Conservation (phyloP, 2,888 invertebrate species). For the Hyppa rectilinea region DNA sequence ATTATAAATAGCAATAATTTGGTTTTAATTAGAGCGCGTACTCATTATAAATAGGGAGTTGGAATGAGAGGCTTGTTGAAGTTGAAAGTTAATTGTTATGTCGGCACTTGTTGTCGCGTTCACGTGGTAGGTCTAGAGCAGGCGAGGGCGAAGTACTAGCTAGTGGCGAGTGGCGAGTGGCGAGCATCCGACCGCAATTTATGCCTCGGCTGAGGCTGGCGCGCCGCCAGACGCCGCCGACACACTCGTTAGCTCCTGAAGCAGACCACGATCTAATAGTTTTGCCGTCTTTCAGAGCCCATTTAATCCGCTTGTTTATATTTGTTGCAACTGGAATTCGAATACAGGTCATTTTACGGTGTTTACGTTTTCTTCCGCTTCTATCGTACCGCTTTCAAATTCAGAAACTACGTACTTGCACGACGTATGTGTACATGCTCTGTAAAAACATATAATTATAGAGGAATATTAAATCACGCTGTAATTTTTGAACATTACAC, state of each 20-base stretch:
- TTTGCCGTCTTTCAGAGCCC: conserved; percentile 80
- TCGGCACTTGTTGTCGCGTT: conserved; percentile 78
- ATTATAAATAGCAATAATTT: conserved; percentile 48
- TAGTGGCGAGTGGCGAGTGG: conserved; percentile 61
- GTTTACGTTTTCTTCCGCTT: conserved; percentile 57
- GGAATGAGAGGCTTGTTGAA: conserved; percentile 32
- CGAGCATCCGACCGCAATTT: conserved; percentile 78
- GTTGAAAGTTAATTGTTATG: conserved; percentile 58
- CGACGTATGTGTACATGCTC: neutral
- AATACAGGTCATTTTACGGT: conserved; percentile 68
- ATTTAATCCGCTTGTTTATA: conserved; percentile 83
- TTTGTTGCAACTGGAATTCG: conserved; percentile 71
- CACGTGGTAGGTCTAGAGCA: conserved; percentile 60
- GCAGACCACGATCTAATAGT: conserved; percentile 83
- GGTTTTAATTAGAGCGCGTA: conserved; percentile 39
- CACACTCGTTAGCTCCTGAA: conserved; percentile 83
- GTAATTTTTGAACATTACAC: neutral
- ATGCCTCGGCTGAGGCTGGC: conserved; percentile 79
- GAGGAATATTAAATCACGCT: neutral
- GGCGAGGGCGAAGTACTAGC: conserved; percentile 56
- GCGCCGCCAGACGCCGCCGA: conserved; percentile 75
- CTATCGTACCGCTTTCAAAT: conserved; percentile 23
- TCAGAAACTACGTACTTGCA: neutral
- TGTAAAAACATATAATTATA: conserved; percentile 1
- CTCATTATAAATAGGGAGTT: conserved; percentile 17